Evolutionary conservation across 2,797 vertebrate species (phyloP), one percentile per base, ranked within the genome.

Genomic region (Alexandromys oeconomus): DNA sequence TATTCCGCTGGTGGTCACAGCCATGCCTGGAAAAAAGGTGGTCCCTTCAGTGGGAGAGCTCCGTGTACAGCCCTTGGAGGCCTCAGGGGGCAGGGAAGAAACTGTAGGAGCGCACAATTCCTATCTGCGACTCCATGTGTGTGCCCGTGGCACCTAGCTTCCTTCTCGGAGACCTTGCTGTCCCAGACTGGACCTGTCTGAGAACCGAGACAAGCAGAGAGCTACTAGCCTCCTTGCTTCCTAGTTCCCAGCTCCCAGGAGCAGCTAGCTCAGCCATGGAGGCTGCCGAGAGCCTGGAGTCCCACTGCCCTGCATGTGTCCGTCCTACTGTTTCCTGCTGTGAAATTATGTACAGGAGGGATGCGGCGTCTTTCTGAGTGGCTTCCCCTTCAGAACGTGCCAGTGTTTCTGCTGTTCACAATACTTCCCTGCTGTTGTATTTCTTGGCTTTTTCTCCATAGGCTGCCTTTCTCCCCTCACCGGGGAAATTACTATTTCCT

Each of bases 301-400:
- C 12, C 90, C 25, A 51, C 92, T n/a, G 80, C 90, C 96, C 95
- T 97, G 97, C 97, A 97, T 94, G 97, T 29, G 73, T 86, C 95
- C 3, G 40, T 65, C 51, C 76, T 1, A 17, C 92, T 65, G 71
- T 69, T n/a, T 65, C 54, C n/a, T 15, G 95, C 87, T 89, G 46
- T 93, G 2, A 90, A 78, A n/a, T 82, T 79, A 69, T 95, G 97
- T 88, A 76, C 84, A 88, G 87, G 73, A 96, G 87, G 92, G 84
- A 81, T 74, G 0, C 1, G 73, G 81, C 96, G 43, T 82, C 93
- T 92, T 93, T 95, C 94, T 59, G 81, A 87, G 37, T 57, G 65
- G 87, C 63, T 74, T 89, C 90, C 92, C 81, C 91, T 89, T 95
- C 89, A 92, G 97, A 87, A 93, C 8, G 29, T 61, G 96, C 91